Percentiles rank a stretch among this genome's conserved stretches.
phyloP scores from a whole-genome alignment of 2,888 invertebrate genomes.

The Caenorhabditis afra region DNA sequence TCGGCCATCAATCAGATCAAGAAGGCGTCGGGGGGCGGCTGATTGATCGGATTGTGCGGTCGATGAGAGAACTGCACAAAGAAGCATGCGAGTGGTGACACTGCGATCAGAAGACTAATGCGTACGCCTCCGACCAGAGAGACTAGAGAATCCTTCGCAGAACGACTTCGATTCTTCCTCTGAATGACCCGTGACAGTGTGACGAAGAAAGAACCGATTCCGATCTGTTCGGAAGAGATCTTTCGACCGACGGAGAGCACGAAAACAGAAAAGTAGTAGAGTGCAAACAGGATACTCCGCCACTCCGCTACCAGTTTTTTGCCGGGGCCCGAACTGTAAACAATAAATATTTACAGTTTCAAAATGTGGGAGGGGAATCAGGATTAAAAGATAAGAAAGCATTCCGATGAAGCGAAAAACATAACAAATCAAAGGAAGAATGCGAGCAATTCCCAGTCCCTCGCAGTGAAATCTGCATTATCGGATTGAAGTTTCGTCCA shows the following conservation, averaged over 20 bases:
- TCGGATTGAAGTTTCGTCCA: not conserved
- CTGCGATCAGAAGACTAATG: not conserved
- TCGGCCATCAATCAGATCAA: conserved; percentile 47
- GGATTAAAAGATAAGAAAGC: not conserved
- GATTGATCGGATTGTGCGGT: conserved; percentile 24
- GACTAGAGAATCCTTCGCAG: not conserved
- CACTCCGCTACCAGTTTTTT: conserved; percentile 46
- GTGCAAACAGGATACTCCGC: conserved; percentile 39
- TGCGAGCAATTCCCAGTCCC: too few relatives aligned
- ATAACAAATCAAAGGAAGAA: too few relatives aligned
- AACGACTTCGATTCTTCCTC: too few relatives aligned
- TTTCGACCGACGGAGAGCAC: conserved; percentile 20
- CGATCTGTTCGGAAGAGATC: conserved; percentile 49
- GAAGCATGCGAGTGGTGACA: not conserved
- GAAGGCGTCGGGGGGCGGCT: conserved; percentile 6
- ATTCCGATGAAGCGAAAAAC: too few relatives aligned
- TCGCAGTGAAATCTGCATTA: too few relatives aligned
- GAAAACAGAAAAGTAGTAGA: conserved; percentile 33
- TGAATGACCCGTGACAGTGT: too few relatives aligned
- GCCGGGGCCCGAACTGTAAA: conserved; percentile 20
- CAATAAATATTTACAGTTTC: conserved; percentile 51
- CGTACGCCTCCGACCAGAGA: not conserved
- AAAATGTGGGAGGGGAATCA: conserved; percentile 14
- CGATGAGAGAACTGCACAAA: conserved; percentile 27
- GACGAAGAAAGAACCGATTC: too few relatives aligned